These are phyloP conservation scores for Oryzias sinensis DNA, from an alignment of 2,797 vertebrate species.

Conservation along the genomic window DNA sequence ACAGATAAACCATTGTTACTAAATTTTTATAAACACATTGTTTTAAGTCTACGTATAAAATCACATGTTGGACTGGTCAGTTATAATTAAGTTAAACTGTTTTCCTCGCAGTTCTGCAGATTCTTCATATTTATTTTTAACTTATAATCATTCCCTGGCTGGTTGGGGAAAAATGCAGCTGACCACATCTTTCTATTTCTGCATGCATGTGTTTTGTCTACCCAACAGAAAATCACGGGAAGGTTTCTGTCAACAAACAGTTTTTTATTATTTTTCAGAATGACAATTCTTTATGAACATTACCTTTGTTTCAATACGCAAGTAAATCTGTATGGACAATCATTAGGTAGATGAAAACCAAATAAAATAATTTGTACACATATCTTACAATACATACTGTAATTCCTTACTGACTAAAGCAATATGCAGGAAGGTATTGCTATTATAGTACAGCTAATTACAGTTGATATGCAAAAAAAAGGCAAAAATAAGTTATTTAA, in stretches of 20 bases:
- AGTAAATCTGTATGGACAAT: slow-evolving; percentile 91
- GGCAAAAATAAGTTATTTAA: slow-evolving; percentile 99
- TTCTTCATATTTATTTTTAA: slow-evolving; percentile 18
- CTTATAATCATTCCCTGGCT: slow-evolving; percentile 21
- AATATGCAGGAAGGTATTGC: slow-evolving; percentile 90
- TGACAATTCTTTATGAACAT: slow-evolving; percentile 94
- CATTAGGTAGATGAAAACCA: slow-evolving; percentile 90
- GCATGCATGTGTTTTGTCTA: background rate
- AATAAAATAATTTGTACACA: slow-evolving; percentile 95
- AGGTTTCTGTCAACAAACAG: slow-evolving; percentile 75
- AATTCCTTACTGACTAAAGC: slow-evolving; percentile 91
- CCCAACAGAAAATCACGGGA: background rate
- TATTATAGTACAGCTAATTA: slow-evolving; percentile 99
- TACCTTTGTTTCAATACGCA: slow-evolving; percentile 92
- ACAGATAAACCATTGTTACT: too few species aligned
- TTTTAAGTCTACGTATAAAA: slow-evolving; percentile 17
- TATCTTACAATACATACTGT: slow-evolving; percentile 90
- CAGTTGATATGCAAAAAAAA: slow-evolving; percentile 92
- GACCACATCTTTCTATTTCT: slow-evolving; percentile 6
- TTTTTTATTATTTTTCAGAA: slow-evolving; percentile 92
- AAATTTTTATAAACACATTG: background rate
- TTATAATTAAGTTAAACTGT: slow-evolving; percentile 28
- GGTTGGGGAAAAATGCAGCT: slow-evolving; percentile 7
- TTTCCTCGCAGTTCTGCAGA: background rate
- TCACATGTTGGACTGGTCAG: background rate